Conservation (phyloP, 2,797 vertebrate species). For the Thripadectes ignobilis region DNA sequence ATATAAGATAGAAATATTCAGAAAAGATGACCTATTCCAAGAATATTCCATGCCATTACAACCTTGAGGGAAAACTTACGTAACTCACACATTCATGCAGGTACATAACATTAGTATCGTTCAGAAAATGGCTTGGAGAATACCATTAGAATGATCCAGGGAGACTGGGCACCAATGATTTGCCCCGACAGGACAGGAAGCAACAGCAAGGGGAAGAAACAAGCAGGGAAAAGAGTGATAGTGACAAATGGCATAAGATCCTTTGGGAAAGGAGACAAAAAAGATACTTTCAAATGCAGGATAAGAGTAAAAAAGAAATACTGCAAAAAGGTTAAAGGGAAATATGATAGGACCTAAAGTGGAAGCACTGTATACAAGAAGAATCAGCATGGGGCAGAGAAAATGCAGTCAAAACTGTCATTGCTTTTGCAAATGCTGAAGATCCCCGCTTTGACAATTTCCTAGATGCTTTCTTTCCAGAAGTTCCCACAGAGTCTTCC, state of each 20-base stretch:
- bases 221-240: not conserved
- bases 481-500: not conserved
- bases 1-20: not conserved
- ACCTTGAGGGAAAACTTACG: not conserved
- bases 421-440: not conserved
- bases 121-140: not conserved
- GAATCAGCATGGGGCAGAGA: not conserved
- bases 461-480: not conserved
- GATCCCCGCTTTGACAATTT: not conserved
- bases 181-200: not conserved
- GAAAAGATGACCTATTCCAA: not conserved
- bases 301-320: not conserved
- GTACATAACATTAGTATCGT: not conserved
- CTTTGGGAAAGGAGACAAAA: not conserved
- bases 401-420: not conserved
- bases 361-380: not conserved
- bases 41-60: not conserved
- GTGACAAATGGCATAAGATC: not conserved
- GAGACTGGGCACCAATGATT: not conserved
- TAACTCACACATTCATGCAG: not conserved
- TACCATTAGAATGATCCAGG: not conserved
- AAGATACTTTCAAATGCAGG: not conserved
- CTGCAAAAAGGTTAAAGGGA: not conserved
- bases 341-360: not conserved
- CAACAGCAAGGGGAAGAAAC: not conserved